These are phyloP conservation scores for Melanostoma mellinum DNA, from an alignment of 2,888 invertebrate genomes.

Conservation along the genomic window DNA sequence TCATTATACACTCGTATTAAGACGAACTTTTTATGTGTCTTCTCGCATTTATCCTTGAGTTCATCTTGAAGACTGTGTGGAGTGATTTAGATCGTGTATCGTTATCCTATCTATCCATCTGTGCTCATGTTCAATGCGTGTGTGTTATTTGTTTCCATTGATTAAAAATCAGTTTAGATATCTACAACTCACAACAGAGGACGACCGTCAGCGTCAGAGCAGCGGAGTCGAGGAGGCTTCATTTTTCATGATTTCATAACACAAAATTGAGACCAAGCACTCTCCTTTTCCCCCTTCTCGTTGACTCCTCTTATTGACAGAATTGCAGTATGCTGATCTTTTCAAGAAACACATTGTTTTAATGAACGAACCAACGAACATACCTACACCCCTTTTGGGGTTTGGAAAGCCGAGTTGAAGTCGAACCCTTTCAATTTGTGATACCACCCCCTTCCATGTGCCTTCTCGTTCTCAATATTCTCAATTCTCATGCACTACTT, in stretches of 20 bases:
- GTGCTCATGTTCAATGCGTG: slow-evolving; percentile 44
- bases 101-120: slow-evolving; percentile 43
- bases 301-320: background rate
- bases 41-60: slow-evolving; percentile 24
- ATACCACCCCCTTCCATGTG: slow-evolving; percentile 15
- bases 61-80: slow-evolving; percentile 24
- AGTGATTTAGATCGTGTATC: slow-evolving; percentile 64
- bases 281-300: background rate
- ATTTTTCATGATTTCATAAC: slow-evolving; percentile 57
- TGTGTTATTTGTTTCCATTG: slow-evolving; percentile 59
- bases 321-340: slow-evolving; percentile 36
- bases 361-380: slow-evolving; percentile 66
- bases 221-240: slow-evolving; percentile 30
- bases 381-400: slow-evolving; percentile 12
- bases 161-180: slow-evolving; percentile 65
- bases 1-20: slow-evolving; percentile 76
- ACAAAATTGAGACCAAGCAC: slow-evolving; percentile 47
- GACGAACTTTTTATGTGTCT: slow-evolving; percentile 44
- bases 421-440: slow-evolving; percentile 37
- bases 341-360: slow-evolving; percentile 62
- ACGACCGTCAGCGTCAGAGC: background rate
- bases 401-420: background rate
- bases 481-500: slow-evolving; percentile 43
- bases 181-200: too few species aligned
- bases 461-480: slow-evolving; percentile 10